Evolutionary conservation across 2,113 vertebrate genomes (phyloP).

Genomic region (Oceanodroma tethys): DNA sequence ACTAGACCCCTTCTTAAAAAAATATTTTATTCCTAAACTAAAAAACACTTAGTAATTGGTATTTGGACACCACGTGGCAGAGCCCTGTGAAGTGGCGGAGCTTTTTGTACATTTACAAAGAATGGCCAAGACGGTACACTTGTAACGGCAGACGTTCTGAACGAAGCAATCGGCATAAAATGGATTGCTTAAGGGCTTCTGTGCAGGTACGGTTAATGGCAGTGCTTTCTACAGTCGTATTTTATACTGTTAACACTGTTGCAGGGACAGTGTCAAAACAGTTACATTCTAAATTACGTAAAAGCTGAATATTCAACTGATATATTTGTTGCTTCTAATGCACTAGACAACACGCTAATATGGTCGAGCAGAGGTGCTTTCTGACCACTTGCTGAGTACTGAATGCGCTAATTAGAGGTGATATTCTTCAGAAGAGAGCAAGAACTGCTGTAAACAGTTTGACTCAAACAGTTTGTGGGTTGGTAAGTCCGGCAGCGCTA

Average conservation of each 20-base stretch:
- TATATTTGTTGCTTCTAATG: background rate
- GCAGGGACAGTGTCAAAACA: background rate
- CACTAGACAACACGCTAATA: background rate
- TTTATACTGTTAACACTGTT: background rate
- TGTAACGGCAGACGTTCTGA: background rate
- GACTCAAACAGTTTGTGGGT: background rate
- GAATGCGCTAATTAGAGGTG: background rate
- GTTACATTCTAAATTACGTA: constrained; percentile 57
- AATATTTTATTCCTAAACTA: constrained; percentile 68
- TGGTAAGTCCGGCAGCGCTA: background rate
- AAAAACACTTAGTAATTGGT: background rate
- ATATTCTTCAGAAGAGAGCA: constrained; percentile 62
- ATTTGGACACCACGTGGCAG: constrained; percentile 18
- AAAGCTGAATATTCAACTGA: constrained; percentile 5
- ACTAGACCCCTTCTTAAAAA: constrained; percentile 34
- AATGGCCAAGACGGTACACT: background rate
- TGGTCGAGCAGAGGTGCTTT: background rate
- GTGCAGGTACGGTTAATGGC: constrained; percentile 46
- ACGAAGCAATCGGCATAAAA: constrained; percentile 26
- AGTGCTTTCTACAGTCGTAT: constrained; percentile 10
- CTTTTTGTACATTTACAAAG: background rate
- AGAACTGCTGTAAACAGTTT: constrained; percentile 14
- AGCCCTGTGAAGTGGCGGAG: background rate
- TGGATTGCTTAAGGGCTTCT: constrained; percentile 26
- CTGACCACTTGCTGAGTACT: background rate